Base-by-base conservation (phyloP, 2,113 vertebrate species). In the Gallinago paraguaiae region DNA sequence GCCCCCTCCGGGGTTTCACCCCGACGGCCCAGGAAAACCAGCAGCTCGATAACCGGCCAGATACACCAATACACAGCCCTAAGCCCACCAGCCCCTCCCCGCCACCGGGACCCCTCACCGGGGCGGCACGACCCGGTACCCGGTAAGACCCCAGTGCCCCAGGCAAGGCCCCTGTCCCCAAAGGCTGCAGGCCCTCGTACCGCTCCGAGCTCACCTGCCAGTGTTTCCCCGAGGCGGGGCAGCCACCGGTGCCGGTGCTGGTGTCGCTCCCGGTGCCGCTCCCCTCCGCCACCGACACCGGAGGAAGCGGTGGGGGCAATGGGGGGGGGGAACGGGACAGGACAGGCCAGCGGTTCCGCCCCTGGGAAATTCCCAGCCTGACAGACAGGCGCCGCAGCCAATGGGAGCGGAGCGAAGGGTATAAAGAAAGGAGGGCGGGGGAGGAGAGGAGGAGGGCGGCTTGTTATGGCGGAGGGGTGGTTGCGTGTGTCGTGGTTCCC, bases 361-460 rank as follows among this genome's bases (percentile, higher is more conserved):
- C 82, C 35, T 20, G 82, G 96, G 95, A 97, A 97, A 94, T 86
- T 93, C 95, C 96, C 95, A 80, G 63, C 59, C 20, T 94, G 96
- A 96, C 64, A n/a, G 96, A 56, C 95, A 65, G 80, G 41, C 6
- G 4, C 15, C 4, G 5, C 71, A 71, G 86, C 96, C 86, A 95
- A 92, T 93, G 6, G 17, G 63, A 25, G 76, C 13, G 22, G 67
- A 0, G 53, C 4, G 0, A 1, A 1, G 7, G 3, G 0, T 79
- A 86, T 94, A 95, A 90, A 72, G 46, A 1, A 1, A 9, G 30
- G 7, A 18, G 65, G 78, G 67, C 22, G 19, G 33, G 13, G 19
- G 3, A 2, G 5, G 0, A 0, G 1, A 0, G 0, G 9, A 6
- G 6, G 14, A 5, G 0, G 6, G 7, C 0, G 10, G 0, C 0